Conservation (phyloP, 2,113 vertebrate species). For the Rhabdornis inornatus region DNA sequence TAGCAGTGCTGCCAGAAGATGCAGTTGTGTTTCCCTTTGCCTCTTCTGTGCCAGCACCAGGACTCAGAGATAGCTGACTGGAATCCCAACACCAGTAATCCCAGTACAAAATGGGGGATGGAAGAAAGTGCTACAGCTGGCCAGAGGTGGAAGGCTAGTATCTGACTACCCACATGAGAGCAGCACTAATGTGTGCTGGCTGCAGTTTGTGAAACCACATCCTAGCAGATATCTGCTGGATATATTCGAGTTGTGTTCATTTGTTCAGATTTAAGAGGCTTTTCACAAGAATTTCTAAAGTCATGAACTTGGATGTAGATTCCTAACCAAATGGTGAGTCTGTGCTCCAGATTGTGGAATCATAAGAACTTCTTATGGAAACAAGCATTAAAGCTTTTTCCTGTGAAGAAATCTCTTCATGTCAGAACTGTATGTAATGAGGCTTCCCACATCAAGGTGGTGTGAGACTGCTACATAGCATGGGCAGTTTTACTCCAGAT, state of each 20-base stretch:
- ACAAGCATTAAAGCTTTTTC: accelerated
- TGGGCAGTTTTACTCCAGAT: neutral
- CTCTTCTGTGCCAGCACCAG: neutral
- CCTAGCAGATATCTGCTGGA: neutral
- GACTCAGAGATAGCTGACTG: neutral
- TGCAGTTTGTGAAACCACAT: neutral
- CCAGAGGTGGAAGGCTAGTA: neutral
- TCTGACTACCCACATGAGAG: neutral
- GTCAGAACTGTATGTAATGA: neutral
- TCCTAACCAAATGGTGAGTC: neutral
- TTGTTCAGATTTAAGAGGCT: neutral
- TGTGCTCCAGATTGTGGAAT: slow-evolving; percentile 3
- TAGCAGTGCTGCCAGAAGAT: neutral
- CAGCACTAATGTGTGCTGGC: neutral
- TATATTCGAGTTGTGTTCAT: neutral
- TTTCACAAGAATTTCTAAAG: neutral
- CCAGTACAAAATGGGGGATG: neutral
- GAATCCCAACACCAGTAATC: neutral
- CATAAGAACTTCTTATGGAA: neutral
- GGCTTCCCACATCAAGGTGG: neutral
- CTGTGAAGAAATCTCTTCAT: neutral
- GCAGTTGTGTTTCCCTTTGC: neutral
- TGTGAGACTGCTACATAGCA: neutral
- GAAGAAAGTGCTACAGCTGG: neutral
- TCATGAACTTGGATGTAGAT: neutral